Percentiles rank a stretch among this genome's conserved stretches.
phyloP scores from a whole-genome alignment of 2,113 vertebrate genomes.

The Proteles cristata region DNA sequence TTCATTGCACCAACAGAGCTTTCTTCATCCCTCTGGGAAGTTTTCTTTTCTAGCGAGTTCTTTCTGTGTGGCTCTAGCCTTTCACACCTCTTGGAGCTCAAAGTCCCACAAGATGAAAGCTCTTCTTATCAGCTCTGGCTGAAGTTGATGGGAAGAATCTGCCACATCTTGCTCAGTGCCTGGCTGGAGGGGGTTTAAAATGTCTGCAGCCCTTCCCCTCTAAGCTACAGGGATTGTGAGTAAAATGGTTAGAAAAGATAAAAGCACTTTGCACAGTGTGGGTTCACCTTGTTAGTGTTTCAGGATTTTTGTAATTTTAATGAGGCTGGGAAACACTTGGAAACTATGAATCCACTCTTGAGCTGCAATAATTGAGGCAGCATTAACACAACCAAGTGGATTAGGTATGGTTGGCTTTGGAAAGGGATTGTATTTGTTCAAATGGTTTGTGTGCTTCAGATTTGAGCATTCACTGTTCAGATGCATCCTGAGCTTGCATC shows the following conservation, averaged over 20 bases:
- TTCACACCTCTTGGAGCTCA: not conserved
- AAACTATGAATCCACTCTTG: not conserved
- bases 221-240: not conserved
- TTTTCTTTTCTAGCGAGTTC: not conserved
- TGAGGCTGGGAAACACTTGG: not conserved
- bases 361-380: not conserved
- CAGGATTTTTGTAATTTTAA: not conserved
- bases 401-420: not conserved
- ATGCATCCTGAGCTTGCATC: not conserved
- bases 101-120: not conserved
- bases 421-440: not conserved
- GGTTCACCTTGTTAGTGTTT: not conserved
- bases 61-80: not conserved
- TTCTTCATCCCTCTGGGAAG: not conserved
- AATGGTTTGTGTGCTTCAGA: not conserved
- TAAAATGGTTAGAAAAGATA: not conserved
- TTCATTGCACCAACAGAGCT: not conserved
- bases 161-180: not conserved
- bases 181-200: not conserved
- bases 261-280: not conserved
- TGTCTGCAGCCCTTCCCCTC: not conserved
- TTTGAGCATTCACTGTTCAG: not conserved
- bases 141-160: not conserved
- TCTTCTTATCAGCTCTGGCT: not conserved
- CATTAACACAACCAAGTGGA: not conserved